A percentile compares a stretch with the other conserved stretches of the same genome.
These are phyloP conservation scores for Ecdyonurus torrentis DNA, from an alignment of 2,888 invertebrate genomes.

Conservation along the genomic window DNA sequence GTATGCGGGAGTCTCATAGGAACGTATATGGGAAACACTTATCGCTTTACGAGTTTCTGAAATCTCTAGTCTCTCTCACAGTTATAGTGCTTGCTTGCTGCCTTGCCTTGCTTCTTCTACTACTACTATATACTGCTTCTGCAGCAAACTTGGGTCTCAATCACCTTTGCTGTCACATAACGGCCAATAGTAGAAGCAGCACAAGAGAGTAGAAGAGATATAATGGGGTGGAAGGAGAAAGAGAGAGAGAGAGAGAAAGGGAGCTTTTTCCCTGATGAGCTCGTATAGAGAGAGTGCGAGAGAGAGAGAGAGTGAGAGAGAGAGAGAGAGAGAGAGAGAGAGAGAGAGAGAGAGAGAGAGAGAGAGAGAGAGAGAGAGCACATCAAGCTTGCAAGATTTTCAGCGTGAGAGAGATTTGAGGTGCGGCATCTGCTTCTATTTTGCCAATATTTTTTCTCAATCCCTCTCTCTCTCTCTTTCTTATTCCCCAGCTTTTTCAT, in stretches of 20 bases:
- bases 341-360: too few species aligned
- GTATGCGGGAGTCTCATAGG: background rate
- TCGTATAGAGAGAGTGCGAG: background rate
- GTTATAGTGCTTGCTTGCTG: too few species aligned
- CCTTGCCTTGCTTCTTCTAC: background rate
- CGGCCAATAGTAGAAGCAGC: background rate
- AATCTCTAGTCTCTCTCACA: background rate
- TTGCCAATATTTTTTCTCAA: too few species aligned
- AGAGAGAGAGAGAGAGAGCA: too few species aligned
- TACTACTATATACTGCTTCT: background rate
- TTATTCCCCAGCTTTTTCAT: background rate
- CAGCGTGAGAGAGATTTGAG: slow-evolving; percentile 1
- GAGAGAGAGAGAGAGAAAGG: background rate
- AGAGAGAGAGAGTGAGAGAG: too few species aligned
- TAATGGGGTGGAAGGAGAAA: background rate
- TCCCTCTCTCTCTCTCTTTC: background rate
- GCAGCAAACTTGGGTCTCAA: background rate
- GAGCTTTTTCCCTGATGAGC: slow-evolving; percentile 1
- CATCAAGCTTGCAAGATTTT: background rate
- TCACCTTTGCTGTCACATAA: slow-evolving; percentile 1
- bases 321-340: background rate
- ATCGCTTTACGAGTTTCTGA: slow-evolving; percentile 4
- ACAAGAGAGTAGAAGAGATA: background rate
- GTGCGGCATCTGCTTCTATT: background rate
- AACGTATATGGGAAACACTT: background rate